Conservation (phyloP, 1,140 invertebrate genomes). For the Cotesia vestalis region DNA sequence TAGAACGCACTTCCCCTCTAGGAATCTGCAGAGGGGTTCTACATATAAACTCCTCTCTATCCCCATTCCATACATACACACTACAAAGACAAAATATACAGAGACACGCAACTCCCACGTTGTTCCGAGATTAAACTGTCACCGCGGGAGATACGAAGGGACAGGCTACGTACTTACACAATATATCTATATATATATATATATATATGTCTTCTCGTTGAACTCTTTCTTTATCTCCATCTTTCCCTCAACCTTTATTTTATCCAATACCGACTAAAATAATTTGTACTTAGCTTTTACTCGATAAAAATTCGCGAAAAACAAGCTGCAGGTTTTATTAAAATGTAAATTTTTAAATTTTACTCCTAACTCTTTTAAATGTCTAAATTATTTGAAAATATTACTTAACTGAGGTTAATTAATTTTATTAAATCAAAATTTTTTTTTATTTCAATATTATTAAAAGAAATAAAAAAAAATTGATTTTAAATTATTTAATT, state of each 20-base stretch:
- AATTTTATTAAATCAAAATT: too few species aligned
- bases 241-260: not conserved
- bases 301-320: too few species aligned
- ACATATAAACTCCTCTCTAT: constrained; percentile 12
- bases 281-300: too few species aligned
- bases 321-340: too few species aligned
- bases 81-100: constrained; percentile 22
- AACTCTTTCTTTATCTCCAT: constrained; percentile 17
- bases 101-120: constrained; percentile 31
- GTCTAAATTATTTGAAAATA: too few species aligned
- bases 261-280: too few species aligned
- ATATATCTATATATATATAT: not conserved
- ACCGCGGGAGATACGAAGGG: constrained; percentile 33
- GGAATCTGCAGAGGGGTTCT: constrained; percentile 32
- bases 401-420: too few species aligned
- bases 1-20: constrained; percentile 33
- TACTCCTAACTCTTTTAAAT: too few species aligned
- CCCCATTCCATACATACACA: not conserved
- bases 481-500: too few species aligned
- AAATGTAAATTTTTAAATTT: too few species aligned
- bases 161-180: not conserved
- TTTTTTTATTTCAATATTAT: too few species aligned
- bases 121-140: constrained; percentile 37
- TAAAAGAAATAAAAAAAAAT: too few species aligned
- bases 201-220: constrained; percentile 9